A percentile compares a stretch with the other conserved stretches of the same genome.
Conservation (phyloP, 2,888 invertebrate genomes). For the Drosophila buzzatii region DNA sequence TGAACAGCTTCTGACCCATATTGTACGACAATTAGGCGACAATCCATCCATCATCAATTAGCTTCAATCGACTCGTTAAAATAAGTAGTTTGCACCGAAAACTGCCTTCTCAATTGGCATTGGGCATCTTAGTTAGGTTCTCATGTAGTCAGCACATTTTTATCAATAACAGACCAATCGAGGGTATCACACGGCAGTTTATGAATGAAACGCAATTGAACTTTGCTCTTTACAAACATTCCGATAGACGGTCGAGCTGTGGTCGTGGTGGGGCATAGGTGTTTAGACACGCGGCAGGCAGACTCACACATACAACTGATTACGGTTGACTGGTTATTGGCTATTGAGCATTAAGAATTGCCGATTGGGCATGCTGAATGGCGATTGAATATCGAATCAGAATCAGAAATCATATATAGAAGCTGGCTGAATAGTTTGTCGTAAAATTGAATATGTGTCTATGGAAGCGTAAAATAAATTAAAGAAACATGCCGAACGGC, state of each 20-base stretch:
- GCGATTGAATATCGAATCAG: slow-evolving; percentile 19
- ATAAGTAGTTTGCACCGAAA: slow-evolving; percentile 41
- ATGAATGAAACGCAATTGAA: slow-evolving; percentile 45
- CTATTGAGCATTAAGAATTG: not conserved
- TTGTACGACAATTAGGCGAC: slow-evolving; percentile 9
- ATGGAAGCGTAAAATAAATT: slow-evolving; percentile 8
- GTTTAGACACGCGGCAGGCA: not conserved
- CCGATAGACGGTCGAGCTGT: not conserved
- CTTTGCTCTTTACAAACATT: slow-evolving; percentile 31
- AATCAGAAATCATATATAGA: not conserved
- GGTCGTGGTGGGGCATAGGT: not conserved
- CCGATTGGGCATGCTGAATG: slow-evolving; percentile 18
- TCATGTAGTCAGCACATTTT: slow-evolving; percentile 31
- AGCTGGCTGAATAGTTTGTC: slow-evolving; percentile 3
- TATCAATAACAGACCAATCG: slow-evolving; percentile 28
- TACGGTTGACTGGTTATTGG: slow-evolving; percentile 29
- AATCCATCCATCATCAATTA: slow-evolving; percentile 33
- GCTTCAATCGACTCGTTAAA: slow-evolving; percentile 13
- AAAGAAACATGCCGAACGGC: slow-evolving; percentile 37
- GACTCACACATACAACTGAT: slow-evolving; percentile 8
- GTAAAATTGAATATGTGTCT: slow-evolving; percentile 24
- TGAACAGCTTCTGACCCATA: not conserved
- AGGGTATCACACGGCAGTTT: slow-evolving; percentile 32
- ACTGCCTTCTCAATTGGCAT: slow-evolving; percentile 22
- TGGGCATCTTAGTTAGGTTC: slow-evolving; percentile 11